phyloP scores from a whole-genome alignment of 2,888 invertebrate genomes.

The Tiliacea aurago region DNA sequence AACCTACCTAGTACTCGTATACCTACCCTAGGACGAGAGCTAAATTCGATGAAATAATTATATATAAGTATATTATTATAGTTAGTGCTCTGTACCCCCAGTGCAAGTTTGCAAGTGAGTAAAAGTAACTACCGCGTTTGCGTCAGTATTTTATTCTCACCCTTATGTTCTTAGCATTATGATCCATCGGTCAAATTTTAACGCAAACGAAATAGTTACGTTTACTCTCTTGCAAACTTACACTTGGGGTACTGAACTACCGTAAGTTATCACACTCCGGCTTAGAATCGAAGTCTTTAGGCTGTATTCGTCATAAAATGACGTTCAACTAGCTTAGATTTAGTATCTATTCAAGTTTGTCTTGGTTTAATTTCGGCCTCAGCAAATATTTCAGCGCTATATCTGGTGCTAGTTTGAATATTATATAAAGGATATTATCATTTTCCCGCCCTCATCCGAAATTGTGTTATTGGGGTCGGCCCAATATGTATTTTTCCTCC shows the following conservation, averaged over 20 bases:
- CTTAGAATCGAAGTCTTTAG: constrained; percentile 2
- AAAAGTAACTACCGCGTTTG: no score
- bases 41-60: constrained; percentile 5
- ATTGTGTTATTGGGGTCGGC: no score
- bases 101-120: no score
- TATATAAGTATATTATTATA: background rate
- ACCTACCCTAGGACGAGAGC: constrained; percentile 10
- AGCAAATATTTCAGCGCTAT: background rate
- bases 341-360: background rate
- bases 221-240: no score
- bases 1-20: background rate
- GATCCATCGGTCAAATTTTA: no score
- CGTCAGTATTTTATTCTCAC: no score
- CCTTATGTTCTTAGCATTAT: no score
- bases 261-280: background rate
- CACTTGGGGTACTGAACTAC: no score
- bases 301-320: constrained; percentile 14
- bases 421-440: background rate
- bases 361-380: constrained; percentile 19
- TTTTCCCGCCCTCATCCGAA: no score
- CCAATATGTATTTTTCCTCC: no score
- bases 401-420: background rate
- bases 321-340: constrained; percentile 3
- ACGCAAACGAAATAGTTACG: no score
- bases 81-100: no score